Conservation (phyloP, 2,113 vertebrate species). For the Pseudopodoces humilis region DNA sequence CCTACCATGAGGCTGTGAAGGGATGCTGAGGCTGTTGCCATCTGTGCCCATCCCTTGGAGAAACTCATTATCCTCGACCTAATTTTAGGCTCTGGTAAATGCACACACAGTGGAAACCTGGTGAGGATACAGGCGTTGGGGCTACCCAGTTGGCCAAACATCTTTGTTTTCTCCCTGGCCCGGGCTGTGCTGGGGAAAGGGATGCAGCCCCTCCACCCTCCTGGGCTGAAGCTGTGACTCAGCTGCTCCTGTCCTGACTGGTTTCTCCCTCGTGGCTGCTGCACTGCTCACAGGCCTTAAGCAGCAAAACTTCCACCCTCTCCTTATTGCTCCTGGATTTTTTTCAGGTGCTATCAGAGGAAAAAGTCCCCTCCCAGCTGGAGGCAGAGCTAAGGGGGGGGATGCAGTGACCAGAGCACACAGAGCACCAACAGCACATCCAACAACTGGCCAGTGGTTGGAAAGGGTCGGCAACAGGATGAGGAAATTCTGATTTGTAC, state of each 20-base stretch:
- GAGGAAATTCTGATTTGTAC: neutral
- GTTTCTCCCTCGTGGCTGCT: neutral
- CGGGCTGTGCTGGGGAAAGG: neutral
- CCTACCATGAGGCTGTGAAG: neutral
- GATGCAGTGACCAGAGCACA: rapidly evolving
- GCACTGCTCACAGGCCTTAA: rapidly evolving
- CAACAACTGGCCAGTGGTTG: neutral
- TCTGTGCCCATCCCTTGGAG: neutral
- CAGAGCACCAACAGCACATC: neutral
- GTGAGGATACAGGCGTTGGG: neutral
- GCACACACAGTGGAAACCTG: neutral
- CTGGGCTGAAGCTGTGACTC: neutral
- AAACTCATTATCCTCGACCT: neutral
- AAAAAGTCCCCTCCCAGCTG: neutral
- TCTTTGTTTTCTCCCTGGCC: neutral
- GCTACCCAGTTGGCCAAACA: neutral
- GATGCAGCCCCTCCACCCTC: neutral
- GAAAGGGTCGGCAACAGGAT: neutral
- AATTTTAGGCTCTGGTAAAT: neutral
- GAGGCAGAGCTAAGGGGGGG: neutral
- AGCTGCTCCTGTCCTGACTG: rapidly evolving
- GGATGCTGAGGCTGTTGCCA: neutral
- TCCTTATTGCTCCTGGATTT: neutral
- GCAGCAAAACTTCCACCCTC: neutral
- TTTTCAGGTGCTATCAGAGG: neutral